Conservation (phyloP, 2,113 vertebrate species). For the Bubalus kerabau region DNA sequence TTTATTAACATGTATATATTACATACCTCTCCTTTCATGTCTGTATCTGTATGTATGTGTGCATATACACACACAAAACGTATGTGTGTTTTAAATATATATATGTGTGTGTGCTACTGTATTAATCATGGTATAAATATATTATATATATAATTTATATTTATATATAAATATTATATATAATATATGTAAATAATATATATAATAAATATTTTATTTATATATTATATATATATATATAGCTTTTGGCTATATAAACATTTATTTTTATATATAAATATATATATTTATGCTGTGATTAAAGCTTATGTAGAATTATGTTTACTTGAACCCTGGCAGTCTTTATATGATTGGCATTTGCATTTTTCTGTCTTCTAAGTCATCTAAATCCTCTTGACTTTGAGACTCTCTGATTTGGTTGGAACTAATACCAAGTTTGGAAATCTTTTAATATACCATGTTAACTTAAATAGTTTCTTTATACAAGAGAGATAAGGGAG, state of each 20-base stretch:
- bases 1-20: not conserved
- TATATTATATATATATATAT: not conserved
- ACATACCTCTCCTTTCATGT: not conserved
- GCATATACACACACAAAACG: not conserved
- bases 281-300: not conserved
- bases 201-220: not conserved
- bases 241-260: not conserved
- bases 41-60: not conserved
- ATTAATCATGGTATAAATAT: not conserved
- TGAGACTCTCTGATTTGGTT: slow-evolving; percentile 17
- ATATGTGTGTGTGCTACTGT: not conserved
- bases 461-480: slow-evolving; percentile 60
- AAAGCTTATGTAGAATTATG: not conserved
- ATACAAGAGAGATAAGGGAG: slow-evolving; percentile 7
- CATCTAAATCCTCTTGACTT: slow-evolving; percentile 33
- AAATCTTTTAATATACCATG: slow-evolving; percentile 37
- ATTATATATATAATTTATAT: not conserved
- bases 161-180: not conserved
- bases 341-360: slow-evolving; percentile 38
- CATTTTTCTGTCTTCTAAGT: not conserved
- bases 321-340: not conserved
- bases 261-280: not conserved
- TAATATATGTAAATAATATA: not conserved
- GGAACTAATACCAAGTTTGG: slow-evolving; percentile 51
- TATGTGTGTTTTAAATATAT: not conserved